phyloP scores from a whole-genome alignment of 2,113 vertebrate species.

The Hylia prasina region DNA sequence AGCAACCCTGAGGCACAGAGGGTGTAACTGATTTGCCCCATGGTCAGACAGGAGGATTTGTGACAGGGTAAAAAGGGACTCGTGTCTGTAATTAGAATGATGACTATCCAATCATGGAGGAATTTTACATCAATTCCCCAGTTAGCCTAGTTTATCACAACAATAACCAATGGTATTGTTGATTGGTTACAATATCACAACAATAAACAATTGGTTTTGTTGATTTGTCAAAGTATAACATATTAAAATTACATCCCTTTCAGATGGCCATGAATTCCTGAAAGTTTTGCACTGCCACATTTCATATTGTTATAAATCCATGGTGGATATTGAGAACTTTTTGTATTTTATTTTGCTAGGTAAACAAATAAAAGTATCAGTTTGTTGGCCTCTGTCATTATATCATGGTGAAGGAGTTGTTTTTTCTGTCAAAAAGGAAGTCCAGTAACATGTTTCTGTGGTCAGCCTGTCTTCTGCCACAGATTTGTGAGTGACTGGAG shows the following conservation, averaged over 20 bases:
- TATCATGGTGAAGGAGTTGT: neutral
- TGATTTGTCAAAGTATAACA: neutral
- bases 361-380: neutral
- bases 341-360: neutral
- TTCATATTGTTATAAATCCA: neutral
- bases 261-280: neutral
- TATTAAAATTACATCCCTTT: neutral
- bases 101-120: neutral
- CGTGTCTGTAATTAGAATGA: fast-evolving
- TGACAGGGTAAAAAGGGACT: neutral
- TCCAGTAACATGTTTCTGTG: neutral
- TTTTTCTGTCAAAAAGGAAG: slow-evolving; percentile 58
- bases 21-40: neutral
- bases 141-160: neutral
- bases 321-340: neutral
- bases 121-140: neutral
- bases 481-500: slow-evolving; percentile 21
- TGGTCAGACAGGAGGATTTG: neutral
- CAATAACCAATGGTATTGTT: neutral
- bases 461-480: neutral
- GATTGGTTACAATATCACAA: neutral
- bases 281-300: neutral
- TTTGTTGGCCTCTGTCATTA: slow-evolving; percentile 6
- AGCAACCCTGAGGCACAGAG: neutral
- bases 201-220: neutral